phyloP scores from a whole-genome alignment of 1,140 invertebrate genomes.

The Phymorhynchus buccinoides region DNA sequence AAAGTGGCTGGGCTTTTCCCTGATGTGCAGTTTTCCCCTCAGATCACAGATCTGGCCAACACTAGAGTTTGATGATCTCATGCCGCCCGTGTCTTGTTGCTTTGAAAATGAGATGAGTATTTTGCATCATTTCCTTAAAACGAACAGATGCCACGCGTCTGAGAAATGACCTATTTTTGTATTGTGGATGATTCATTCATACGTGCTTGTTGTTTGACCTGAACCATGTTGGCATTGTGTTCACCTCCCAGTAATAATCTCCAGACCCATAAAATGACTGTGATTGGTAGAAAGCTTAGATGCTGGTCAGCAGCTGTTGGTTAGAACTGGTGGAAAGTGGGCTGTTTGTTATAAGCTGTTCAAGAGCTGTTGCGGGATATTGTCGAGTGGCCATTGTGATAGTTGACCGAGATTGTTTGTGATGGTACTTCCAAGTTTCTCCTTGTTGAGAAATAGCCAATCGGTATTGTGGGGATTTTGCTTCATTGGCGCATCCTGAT shows the following conservation, averaged over 20 bases:
- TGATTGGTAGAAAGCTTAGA: too few species aligned
- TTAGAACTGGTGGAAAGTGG: neutral
- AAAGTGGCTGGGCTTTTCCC: neutral
- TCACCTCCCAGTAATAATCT: neutral
- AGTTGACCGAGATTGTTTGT: neutral
- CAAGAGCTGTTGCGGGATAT: neutral
- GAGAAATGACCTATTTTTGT: neutral
- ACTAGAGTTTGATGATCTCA: neutral
- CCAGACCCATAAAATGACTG: neutral
- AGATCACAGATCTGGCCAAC: neutral
- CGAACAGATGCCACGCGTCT: neutral
- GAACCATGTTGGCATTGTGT: neutral
- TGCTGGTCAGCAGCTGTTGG: too few species aligned
- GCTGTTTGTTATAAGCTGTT: neutral
- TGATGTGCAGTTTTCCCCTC: neutral
- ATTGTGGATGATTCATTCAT: neutral
- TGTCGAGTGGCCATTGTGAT: neutral
- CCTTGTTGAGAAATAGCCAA: neutral
- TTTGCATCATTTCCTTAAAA: neutral
- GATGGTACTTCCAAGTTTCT: neutral
- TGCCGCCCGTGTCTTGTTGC: slow-evolving; percentile 1
- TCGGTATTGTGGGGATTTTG: neutral
- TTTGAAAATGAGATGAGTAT: neutral
- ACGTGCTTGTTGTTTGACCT: neutral
- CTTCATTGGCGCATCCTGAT: neutral